Base-by-base conservation (phyloP, 2,113 vertebrate species). In the Urocynchramus pylzowi region DNA sequence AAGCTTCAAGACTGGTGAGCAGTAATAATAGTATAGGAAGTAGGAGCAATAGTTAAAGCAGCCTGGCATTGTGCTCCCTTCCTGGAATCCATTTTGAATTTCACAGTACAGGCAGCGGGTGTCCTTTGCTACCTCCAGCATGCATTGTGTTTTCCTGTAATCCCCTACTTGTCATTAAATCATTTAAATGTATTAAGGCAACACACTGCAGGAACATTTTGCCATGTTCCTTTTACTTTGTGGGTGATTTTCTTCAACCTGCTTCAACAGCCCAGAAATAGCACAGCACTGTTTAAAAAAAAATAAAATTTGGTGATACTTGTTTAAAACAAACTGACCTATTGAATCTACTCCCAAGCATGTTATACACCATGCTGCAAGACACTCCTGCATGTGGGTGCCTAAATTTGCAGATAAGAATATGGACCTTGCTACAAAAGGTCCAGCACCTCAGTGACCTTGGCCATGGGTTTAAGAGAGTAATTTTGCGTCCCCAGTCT, bases 1-100 rank as follows among this genome's bases (percentile, higher is more conserved):
- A 98, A 96, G 86, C 95, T 98, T 98, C 96, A 96, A 87, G 97
- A 97, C 97, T 84, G 94, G 75, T 96, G 97, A 96, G 94, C 97
- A 94, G 87, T 98, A 98, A 98, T 98, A 97, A 98, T 96, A 98
- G 98, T 97, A 98, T 97, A 98, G 97, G 93, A 96, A 97, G 97
- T 97, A 90, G 94, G 95, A 93, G 97, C 95, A 92, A 64, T 97
- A 92, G 65, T 95, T 64, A 42, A 96, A 84, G 93, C 92, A 49
- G 97, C 94, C 67, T 77, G 94, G 97, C 93, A 92, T 97, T 97
- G 93, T 97, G 71, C 88, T 94, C 91, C 87, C 96, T 95, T 98
- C 96, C 96, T 95, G 97, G 97, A 97, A 95, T 97, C 97, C 98
- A 98, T 97, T 97, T 98, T 97, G 98, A 97, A 95, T 98, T 97